Evolutionary conservation across 2,888 invertebrate species (phyloP), one percentile per base, ranked within the genome.

Genomic region (Ephialtes manifestator): DNA sequence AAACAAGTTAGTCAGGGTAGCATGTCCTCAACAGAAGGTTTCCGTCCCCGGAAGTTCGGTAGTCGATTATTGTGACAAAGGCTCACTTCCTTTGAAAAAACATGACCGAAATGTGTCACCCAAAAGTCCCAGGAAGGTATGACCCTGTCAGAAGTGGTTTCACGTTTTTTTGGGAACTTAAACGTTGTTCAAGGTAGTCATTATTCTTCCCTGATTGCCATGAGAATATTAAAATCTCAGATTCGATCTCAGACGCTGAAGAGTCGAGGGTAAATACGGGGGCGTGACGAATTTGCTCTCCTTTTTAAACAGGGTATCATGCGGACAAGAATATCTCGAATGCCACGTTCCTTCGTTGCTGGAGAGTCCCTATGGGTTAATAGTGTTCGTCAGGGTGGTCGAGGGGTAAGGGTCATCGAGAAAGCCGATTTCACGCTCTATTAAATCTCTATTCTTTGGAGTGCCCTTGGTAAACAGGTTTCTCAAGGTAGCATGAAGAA

Each of bases 401-500:
- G 5, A 13, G 48, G 15, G 2, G 15, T 2, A 31, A 20, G 53
- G 15, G 20, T 11, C 63, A 39, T 11, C 65, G 24, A 48, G 48
- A 31, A n/a, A 76, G 67, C 20, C 71, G 35, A 86, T 82, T 85
- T 79, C 68, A 86, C 79, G 82, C 68, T 86, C 80, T n/a, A 39
- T 82, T 58, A 39, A 82, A 67, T 72, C 18, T 76, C 65, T 51
- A 85, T 85, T 85, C 70, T 82, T 82, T 71, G 65, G 78, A 80
- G 79, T 67, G 67, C 76, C 79, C 35, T 82, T 75, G 79, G 76
- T 85, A 85, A 85, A 85, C 85, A 85, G 75, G 58, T 76, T 31
- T 31, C 67, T 35, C 79, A 72, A 79, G 85, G n/a, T 72, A 85
- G 35, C 82, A 85, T 75, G 58, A 48, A 24, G 65, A 51, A 13